A percentile compares a stretch with the other conserved stretches of the same genome.
phyloP scores from a whole-genome alignment of 2,797 vertebrate species.

The Silurus lanzhouensis region DNA sequence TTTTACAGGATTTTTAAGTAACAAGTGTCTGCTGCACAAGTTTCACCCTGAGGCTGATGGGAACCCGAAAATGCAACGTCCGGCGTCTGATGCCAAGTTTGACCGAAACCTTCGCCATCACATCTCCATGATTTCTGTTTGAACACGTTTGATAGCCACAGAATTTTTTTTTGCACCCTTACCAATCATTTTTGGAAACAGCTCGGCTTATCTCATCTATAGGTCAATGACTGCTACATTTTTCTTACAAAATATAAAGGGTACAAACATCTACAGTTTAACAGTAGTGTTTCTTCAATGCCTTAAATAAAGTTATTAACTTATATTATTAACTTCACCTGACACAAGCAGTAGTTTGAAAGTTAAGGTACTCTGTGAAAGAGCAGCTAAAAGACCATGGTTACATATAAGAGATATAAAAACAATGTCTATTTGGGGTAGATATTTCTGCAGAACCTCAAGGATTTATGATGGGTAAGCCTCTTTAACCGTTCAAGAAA shows the following conservation, averaged over 20 bases:
- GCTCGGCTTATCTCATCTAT: not conserved
- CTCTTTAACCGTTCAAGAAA: not conserved
- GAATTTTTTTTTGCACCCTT: not conserved
- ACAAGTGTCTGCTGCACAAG: not conserved
- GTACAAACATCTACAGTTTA: not conserved
- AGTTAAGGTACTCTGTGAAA: not conserved
- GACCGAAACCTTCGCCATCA: not conserved
- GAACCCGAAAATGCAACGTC: not conserved
- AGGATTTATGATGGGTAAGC: not conserved
- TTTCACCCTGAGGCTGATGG: not conserved
- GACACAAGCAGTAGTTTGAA: not conserved
- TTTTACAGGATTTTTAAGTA: not conserved
- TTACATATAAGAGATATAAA: too few relatives aligned
- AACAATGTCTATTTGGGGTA: not conserved
- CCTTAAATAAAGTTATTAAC: too few relatives aligned
- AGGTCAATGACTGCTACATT: not conserved
- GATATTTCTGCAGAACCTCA: not conserved
- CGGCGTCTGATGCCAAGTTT: not conserved
- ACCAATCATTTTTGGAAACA: not conserved
- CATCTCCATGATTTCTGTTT: not conserved
- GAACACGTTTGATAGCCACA: conserved; percentile 15
- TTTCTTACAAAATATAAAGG: not conserved
- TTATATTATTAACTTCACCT: not conserved
- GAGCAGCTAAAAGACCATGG: not conserved
- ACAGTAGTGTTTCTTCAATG: not conserved